A percentile compares a stretch with the other conserved stretches of the same genome.
These are phyloP conservation scores for Archaeoteleia sp. DNA, from an alignment of 2,888 invertebrate species.

Conservation along the genomic window DNA sequence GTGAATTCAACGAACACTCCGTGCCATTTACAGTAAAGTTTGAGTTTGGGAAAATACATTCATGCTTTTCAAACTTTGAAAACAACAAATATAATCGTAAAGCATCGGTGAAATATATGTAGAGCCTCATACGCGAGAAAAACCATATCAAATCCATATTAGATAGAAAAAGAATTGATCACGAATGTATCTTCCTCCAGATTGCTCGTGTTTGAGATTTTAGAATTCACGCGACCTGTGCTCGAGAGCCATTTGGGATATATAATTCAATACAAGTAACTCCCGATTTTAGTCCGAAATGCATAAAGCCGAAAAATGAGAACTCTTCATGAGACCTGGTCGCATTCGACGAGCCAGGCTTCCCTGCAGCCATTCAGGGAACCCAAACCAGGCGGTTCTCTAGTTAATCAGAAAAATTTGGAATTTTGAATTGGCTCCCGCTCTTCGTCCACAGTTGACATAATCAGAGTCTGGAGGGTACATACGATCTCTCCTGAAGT, in stretches of 20 bases:
- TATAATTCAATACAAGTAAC: not conserved
- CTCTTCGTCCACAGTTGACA: not conserved
- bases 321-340: constrained; percentile 72
- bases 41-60: no score
- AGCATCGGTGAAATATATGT: no score
- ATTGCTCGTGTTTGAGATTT: constrained; percentile 11
- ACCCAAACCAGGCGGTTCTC: constrained; percentile 76
- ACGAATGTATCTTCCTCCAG: constrained; percentile 10
- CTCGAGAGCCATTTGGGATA: not conserved
- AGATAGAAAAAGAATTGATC: no score
- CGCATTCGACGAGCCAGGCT: constrained; percentile 72
- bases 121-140: no score
- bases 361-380: constrained; percentile 81
- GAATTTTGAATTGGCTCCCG: constrained; percentile 54
- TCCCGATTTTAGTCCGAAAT: not conserved
- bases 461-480: not conserved
- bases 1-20: constrained; percentile 55
- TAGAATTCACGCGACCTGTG: constrained; percentile 5
- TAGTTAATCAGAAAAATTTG: constrained; percentile 57
- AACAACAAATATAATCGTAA: no score
- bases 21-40: constrained; percentile 6
- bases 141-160: no score
- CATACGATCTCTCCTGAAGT: not conserved
- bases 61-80: no score
- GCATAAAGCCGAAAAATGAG: constrained; percentile 41